Evolutionary conservation across 2,888 invertebrate species (phyloP), one percentile per base, ranked within the genome.

Genomic region (Macaria liturata): DNA sequence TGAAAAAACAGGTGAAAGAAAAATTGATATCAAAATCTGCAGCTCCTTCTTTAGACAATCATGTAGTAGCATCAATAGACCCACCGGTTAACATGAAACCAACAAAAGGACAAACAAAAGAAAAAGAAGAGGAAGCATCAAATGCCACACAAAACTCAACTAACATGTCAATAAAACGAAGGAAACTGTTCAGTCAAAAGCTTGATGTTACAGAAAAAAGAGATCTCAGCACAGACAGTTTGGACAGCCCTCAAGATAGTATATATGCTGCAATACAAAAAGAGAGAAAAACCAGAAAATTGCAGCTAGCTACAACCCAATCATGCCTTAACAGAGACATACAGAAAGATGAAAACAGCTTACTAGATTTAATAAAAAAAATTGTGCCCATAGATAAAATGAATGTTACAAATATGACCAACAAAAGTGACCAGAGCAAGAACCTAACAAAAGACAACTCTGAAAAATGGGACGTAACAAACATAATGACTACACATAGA

Each of bases 131-230:
- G 46, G 59, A 65, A 45, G n/a, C 9, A 46, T 52, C 58, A 31
- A 48, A 57, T 47, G 42, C n/a, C 34, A 48, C 57, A 32, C 68
- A 66, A 9, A 58, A 59, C 9, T 69, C 66, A 30, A 82, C 72
- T 68, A 78, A 86, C 48, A 52, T 83, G 2, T 86, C 88, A 49
- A 81, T 79, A 76, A 81, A 84, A 61, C 86, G 89, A 70, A 78
- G 91, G 64, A 91, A 90, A 67, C 72, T 91, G 0, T 91, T 84
- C 50, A 84, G 88, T 0, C 91, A 90, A 70, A 89, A 80, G 52
- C 70, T 88, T 52, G 88, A 90, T 77, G 70, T 87, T 0, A 71
- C 80, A 43, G 84, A 90, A 47, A 82, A 71, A 46, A 80, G 76
- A 50, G 83, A 83, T 65, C 40, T 71, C 0, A 81, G 72, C 59